phyloP scores from a whole-genome alignment of 2,888 invertebrate species.

The Callyntrura guangdongensis region DNA sequence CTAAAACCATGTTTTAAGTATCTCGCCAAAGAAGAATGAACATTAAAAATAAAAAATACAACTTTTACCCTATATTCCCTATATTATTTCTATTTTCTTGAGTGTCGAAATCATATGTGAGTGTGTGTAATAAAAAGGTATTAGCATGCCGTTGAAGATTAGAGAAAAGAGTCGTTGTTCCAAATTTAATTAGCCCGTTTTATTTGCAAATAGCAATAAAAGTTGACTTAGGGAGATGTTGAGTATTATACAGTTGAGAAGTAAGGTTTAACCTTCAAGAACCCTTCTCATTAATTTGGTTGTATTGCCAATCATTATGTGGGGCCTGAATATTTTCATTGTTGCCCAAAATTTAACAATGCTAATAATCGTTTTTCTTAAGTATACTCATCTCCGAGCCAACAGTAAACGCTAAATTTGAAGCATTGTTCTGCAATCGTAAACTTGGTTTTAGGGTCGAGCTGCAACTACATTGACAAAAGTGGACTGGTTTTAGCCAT shows the following conservation, averaged over 20 bases:
- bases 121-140: conserved; percentile 20
- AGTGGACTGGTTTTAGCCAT: too few species aligned
- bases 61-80: background rate
- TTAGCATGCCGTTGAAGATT: conserved; percentile 33
- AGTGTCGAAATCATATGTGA: background rate
- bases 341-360: conserved; percentile 32
- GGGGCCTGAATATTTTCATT: conserved; percentile 15
- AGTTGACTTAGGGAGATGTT: background rate
- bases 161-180: conserved; percentile 54
- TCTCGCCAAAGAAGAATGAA: conserved; percentile 22
- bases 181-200: conserved; percentile 74
- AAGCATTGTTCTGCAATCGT: conserved; percentile 41
- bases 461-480: too few species aligned
- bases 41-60: conserved; percentile 12
- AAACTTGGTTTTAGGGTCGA: background rate
- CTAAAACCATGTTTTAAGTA: background rate
- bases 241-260: background rate
- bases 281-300: conserved; percentile 2
- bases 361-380: conserved; percentile 20
- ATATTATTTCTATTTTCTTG: background rate
- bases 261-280: conserved; percentile 28
- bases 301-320: background rate
- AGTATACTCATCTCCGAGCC: conserved; percentile 49
- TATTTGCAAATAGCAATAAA: conserved; percentile 75
- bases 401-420: conserved; percentile 29